Percentiles rank a stretch among this genome's conserved stretches.
Conservation (phyloP, 2,797 vertebrate species). For the Hydrophis major region DNA sequence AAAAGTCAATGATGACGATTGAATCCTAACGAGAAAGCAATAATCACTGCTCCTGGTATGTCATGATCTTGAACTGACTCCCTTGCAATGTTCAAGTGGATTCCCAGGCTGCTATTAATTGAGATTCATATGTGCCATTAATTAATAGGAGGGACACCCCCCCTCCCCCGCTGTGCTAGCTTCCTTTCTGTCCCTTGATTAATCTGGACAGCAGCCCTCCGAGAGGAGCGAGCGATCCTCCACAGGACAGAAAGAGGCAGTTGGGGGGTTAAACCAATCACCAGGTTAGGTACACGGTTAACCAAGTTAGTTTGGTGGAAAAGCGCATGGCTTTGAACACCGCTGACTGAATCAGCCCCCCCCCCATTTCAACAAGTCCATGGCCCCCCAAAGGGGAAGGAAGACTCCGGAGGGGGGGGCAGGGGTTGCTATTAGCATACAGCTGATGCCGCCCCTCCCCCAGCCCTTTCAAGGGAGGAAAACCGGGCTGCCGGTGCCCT, state of each 20-base stretch:
- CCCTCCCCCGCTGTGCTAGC: not conserved
- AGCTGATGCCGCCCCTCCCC: constrained; percentile 69
- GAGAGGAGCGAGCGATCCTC: not conserved
- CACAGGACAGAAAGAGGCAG: not conserved
- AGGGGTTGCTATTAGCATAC: constrained; percentile 81
- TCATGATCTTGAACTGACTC: not conserved
- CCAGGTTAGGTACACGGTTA: not conserved
- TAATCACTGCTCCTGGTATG: fast-evolving
- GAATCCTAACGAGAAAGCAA: not conserved
- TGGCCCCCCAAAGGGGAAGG: not conserved
- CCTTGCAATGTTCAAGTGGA: not conserved
- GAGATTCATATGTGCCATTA: not conserved
- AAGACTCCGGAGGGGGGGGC: constrained; percentile 25
- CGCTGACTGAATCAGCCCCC: not conserved
- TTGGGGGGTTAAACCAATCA: not conserved
- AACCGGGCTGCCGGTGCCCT: constrained; percentile 58
- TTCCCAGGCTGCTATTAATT: not conserved
- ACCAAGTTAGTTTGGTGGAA: not conserved
- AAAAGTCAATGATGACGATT: not conserved
- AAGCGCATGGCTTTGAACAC: not conserved
- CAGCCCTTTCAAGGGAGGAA: constrained; percentile 63
- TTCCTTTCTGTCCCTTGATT: not conserved
- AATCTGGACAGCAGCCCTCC: not conserved
- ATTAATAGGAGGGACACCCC: not conserved
- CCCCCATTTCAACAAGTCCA: not conserved